A percentile compares a stretch with the other conserved stretches of the same genome.
Evolutionary conservation across 1,140 invertebrate genomes (phyloP).

Genomic region (Philopotamus ludificatus): DNA sequence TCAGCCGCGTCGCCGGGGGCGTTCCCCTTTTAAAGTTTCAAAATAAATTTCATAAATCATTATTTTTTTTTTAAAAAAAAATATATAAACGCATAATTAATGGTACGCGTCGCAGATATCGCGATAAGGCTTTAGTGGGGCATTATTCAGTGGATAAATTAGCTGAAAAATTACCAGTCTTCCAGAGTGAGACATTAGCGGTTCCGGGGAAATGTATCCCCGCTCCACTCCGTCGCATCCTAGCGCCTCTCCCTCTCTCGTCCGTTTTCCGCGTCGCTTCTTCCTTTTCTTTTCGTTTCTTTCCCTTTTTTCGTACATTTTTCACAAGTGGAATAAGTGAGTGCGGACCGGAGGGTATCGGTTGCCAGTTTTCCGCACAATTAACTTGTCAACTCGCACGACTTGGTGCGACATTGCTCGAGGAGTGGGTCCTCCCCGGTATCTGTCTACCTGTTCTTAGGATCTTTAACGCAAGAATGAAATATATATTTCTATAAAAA

Average conservation of each 20-base stretch:
- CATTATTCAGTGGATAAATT: conserved; percentile 25
- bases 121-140: too few species aligned
- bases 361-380: conserved; percentile 35
- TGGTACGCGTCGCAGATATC: too few species aligned
- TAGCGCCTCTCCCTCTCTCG: background rate
- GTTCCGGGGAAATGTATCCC: background rate
- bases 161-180: conserved; percentile 27
- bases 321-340: conserved; percentile 32
- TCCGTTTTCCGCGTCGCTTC: background rate
- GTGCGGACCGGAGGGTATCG: conserved; percentile 33
- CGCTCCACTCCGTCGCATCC: background rate
- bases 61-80: too few species aligned
- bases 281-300: conserved; percentile 1
- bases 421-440: background rate
- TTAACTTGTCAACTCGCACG: conserved; percentile 35
- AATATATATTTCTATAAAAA: too few species aligned
- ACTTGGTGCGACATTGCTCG: conserved; percentile 24
- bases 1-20: too few species aligned
- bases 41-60: too few species aligned
- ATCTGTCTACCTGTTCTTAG: conserved; percentile 2
- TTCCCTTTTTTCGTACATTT: conserved; percentile 14
- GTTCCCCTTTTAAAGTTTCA: too few species aligned
- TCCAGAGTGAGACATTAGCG: conserved; percentile 28
- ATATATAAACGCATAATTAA: too few species aligned
- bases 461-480: too few species aligned